These are phyloP conservation scores for Platichthys stellatus DNA, from an alignment of 2,113 vertebrate species.

Conservation along the genomic window DNA sequence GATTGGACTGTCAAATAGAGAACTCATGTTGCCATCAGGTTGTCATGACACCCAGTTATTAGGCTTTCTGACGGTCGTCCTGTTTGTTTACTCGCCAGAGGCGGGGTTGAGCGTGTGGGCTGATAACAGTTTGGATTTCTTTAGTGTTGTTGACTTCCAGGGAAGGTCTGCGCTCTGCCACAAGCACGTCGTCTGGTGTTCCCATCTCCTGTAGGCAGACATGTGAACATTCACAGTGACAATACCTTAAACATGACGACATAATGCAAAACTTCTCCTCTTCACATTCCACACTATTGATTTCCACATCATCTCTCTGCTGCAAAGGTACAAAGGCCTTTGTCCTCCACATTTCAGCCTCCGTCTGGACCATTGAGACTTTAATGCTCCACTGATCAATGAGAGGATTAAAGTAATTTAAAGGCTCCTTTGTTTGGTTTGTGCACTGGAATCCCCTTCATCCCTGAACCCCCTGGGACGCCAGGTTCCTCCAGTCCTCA, in stretches of 20 bases:
- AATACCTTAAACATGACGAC: not conserved
- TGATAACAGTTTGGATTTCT: slow-evolving; percentile 20
- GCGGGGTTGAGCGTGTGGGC: slow-evolving; percentile 25
- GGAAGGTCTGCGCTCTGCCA: slow-evolving; percentile 21
- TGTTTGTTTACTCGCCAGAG: slow-evolving; percentile 38
- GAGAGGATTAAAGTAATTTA: slow-evolving; percentile 64
- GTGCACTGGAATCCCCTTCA: slow-evolving; percentile 54
- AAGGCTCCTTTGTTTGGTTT: slow-evolving; percentile 54
- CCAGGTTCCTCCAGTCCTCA: slow-evolving; percentile 8
- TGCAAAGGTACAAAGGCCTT: slow-evolving; percentile 31
- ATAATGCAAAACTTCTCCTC: slow-evolving; percentile 10
- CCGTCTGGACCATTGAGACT: slow-evolving; percentile 43
- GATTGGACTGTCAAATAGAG: slow-evolving; percentile 82
- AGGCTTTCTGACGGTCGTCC: slow-evolving; percentile 49
- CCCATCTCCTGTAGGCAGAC: not conserved
- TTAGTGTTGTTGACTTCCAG: slow-evolving; percentile 15
- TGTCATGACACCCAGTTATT: slow-evolving; percentile 79
- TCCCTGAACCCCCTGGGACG: slow-evolving; percentile 26
- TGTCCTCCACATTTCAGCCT: slow-evolving; percentile 31
- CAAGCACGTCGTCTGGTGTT: not conserved
- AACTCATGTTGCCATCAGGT: slow-evolving; percentile 75
- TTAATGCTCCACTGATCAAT: slow-evolving; percentile 70
- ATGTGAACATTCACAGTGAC: not conserved
- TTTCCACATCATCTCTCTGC: slow-evolving; percentile 28
- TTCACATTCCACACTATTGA: slow-evolving; percentile 27